Evolutionary conservation across 2,888 invertebrate genomes (phyloP).

Genomic region (Anthrax anthrax): DNA sequence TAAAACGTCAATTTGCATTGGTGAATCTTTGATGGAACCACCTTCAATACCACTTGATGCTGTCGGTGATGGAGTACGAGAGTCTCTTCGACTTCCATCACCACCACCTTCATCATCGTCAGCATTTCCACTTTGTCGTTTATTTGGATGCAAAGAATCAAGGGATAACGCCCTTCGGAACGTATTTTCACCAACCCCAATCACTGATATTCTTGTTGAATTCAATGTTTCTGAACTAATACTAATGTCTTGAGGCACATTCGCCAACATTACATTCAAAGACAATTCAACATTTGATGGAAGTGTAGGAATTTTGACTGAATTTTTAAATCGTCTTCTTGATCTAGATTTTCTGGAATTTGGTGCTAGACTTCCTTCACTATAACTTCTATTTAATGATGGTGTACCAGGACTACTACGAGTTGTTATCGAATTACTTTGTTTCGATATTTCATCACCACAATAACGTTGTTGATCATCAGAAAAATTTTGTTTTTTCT

Average conservation of each 20-base stretch:
- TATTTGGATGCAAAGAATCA: constrained; percentile 16
- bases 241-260: constrained; percentile 14
- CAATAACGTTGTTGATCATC: constrained; percentile 18
- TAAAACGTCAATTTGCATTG: constrained; percentile 67
- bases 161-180: constrained; percentile 18
- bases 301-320: constrained; percentile 15
- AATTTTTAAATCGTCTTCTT: constrained; percentile 16
- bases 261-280: constrained; percentile 19
- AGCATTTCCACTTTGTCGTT: constrained; percentile 1
- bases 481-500: constrained; percentile 13
- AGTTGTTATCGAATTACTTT: constrained; percentile 10
- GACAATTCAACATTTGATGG: constrained; percentile 23
- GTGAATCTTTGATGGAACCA: constrained; percentile 59
- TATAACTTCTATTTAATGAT: constrained; percentile 37
- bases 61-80: constrained; percentile 75
- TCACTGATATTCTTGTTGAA: constrained; percentile 10
- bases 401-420: constrained; percentile 20
- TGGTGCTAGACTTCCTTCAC: constrained; percentile 40
- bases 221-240: constrained; percentile 20
- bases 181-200: constrained; percentile 8
- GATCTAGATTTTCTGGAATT: constrained; percentile 17
- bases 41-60: constrained; percentile 81
- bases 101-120: constrained; percentile 23
- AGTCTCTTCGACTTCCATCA: constrained; percentile 36
- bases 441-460: constrained; percentile 10